These are phyloP conservation scores for Cladopsammia gracilis DNA, from an alignment of 64 coral and sea anemone species.

Conservation along the genomic window DNA sequence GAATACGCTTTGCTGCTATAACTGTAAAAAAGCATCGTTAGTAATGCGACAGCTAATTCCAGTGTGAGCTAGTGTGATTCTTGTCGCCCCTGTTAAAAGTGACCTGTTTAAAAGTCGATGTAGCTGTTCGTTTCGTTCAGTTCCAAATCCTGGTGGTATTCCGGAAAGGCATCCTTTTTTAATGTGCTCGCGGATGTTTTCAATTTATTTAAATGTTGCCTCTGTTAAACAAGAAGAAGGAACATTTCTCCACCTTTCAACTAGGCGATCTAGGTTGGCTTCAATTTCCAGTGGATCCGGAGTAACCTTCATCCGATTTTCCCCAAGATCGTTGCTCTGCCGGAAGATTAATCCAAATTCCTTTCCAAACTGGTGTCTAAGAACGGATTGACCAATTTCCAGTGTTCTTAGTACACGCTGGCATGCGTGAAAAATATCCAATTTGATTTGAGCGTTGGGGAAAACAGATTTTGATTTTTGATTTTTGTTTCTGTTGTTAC, in stretches of 20 bases:
- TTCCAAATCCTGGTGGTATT: slow-evolving; percentile 64
- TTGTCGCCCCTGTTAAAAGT: slow-evolving; percentile 37
- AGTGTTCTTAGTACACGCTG: slow-evolving; percentile 40
- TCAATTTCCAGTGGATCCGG: slow-evolving; percentile 28
- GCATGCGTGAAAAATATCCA: too few relatives aligned
- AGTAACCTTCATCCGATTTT: slow-evolving; percentile 6
- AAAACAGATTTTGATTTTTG: neutral
- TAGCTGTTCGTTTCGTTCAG: slow-evolving; percentile 66
- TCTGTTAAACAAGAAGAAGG: neutral
- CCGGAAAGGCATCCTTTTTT: slow-evolving; percentile 61
- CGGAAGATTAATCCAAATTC: slow-evolving; percentile 50
- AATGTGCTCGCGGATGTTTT: slow-evolving; percentile 19
- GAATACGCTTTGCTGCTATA: neutral
- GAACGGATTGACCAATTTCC: neutral
- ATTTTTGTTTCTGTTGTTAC: slow-evolving; percentile 5
- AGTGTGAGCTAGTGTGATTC: slow-evolving; percentile 38
- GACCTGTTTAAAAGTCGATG: slow-evolving; percentile 48
- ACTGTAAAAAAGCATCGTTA: slow-evolving; percentile 21
- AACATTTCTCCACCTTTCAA: slow-evolving; percentile 45
- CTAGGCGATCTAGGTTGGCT: slow-evolving; percentile 44
- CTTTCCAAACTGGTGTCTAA: slow-evolving; percentile 38
- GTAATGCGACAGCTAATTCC: slow-evolving; percentile 33
- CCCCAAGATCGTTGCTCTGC: slow-evolving; percentile 22
- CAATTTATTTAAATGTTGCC: slow-evolving; percentile 27
- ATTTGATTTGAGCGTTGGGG: neutral